phyloP scores from a whole-genome alignment of 92 coral and sea anemone species.

The Montipora capitata region DNA sequence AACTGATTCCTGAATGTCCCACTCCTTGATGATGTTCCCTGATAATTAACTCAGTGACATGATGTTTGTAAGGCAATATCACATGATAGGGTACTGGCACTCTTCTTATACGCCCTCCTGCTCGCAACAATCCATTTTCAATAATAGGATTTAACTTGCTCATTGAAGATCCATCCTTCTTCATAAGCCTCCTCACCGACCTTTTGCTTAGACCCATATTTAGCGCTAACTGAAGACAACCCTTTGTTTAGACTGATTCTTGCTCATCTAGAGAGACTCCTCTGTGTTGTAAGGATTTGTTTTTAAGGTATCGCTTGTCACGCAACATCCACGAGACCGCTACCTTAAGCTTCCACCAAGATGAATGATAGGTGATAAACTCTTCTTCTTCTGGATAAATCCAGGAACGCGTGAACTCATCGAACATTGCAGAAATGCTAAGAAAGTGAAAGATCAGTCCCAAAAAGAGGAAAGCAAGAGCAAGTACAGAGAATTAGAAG shows the following conservation, averaged over 20 bases:
- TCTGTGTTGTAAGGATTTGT: not conserved
- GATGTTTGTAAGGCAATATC: conserved; percentile 72
- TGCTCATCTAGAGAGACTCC: not conserved
- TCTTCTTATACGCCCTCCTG: conserved; percentile 52
- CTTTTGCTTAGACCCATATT: not conserved
- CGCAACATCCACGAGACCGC: conserved; percentile 77
- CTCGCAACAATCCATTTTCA: conserved; percentile 49
- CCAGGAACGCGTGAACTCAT: no score
- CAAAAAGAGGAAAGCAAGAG: no score
- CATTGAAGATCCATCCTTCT: conserved; percentile 48
- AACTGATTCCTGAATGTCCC: conserved; percentile 80
- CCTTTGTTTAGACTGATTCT: not conserved
- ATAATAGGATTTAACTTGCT: conserved; percentile 51
- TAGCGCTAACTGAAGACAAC: not conserved
- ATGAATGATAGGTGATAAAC: conserved; percentile 49
- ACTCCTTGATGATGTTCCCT: conserved; percentile 47
- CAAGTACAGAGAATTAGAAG: no score
- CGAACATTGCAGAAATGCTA: no score
- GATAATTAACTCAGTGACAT: conserved; percentile 50
- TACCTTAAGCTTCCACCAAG: conserved; percentile 78
- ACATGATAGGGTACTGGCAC: conserved; percentile 53
- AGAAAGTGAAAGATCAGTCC: no score
- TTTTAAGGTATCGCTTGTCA: conserved; percentile 48
- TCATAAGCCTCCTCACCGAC: conserved; percentile 33
- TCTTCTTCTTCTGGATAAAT: no score